phyloP scores from a whole-genome alignment of 2,888 invertebrate genomes.

The Tiliacea aurago region DNA sequence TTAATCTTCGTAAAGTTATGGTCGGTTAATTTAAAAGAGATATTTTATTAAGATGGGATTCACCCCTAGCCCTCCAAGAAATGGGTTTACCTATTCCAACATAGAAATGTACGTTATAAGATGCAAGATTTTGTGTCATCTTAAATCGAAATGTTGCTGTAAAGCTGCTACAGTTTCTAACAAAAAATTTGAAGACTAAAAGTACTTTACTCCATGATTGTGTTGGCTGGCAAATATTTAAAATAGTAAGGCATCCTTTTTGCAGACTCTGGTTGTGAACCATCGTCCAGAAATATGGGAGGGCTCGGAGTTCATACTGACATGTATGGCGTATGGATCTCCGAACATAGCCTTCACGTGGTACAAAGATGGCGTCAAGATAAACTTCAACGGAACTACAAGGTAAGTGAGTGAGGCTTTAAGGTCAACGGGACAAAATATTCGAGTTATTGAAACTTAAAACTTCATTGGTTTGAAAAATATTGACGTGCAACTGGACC shows the following conservation, averaged over 20 bases:
- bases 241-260: slow-evolving; percentile 15
- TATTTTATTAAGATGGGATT: slow-evolving; percentile 7
- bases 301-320: slow-evolving; percentile 94
- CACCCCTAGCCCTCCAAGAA: background rate
- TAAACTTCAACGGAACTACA: slow-evolving; percentile 94
- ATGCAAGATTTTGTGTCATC: background rate
- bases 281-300: slow-evolving; percentile 91
- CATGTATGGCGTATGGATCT: slow-evolving; percentile 95
- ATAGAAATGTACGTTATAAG: background rate
- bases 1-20: background rate
- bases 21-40: background rate
- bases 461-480: background rate
- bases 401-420: slow-evolving; percentile 86
- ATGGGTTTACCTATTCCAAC: too few relatives aligned
- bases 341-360: slow-evolving; percentile 94
- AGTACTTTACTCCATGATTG: background rate
- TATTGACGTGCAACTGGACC: background rate
- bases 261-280: slow-evolving; percentile 82
- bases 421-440: background rate
- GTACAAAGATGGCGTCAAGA: slow-evolving; percentile 95
- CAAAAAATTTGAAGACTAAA: background rate
- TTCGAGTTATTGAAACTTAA: background rate
- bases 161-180: background rate
- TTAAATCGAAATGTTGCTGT: background rate
- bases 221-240: background rate